Base-by-base conservation (phyloP, 2,113 vertebrate genomes). In the Prunella fulvescens region DNA sequence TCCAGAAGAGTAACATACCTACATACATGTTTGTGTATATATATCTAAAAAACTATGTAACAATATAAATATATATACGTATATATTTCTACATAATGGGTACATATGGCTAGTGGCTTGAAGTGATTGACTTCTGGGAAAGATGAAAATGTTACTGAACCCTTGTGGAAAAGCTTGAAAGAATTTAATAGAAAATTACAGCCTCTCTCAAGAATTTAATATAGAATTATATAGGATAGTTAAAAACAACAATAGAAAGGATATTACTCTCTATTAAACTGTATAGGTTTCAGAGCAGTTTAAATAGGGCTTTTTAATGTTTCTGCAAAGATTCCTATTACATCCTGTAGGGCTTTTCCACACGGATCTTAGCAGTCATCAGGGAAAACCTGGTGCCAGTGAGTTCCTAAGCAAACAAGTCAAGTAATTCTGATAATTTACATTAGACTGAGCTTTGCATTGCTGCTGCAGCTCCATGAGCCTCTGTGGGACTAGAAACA, bases 151-250 rank as follows among this genome's bases (percentile, higher is more conserved):
- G 64, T 95, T 95, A 93, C 93, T 64, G 92, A 94, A 64, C 82
- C 90, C 92, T 83, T 62, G 82, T 95, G 90, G 73, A 86, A 96
- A 96, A 95, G 51, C 65, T 88, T 81, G 77, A 79, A 96, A 92
- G 82, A 96, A 97, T 96, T 96, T 95, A 97, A 96, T 90, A 95
- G 90, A 94, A 91, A 96, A 96, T 95, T 94, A 94, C 88, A 95
- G 86, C 88, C 60, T 94, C 96, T 90, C 93, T 94, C 93, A 96
- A 96, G 92, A 96, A 97, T 97, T 97, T 96, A 96, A 96, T 95
- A 96, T 90, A 71, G 90, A 94, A 95, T 93, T 96, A 97, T 97
- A 96, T 92, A 94, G 93, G 65, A 96, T 84, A 86, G 82, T 96
- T 96, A 94, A 96, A 94, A 96, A 95, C 94, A 94, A 94, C 79